Conservation (phyloP, 2,113 vertebrate genomes). For the Eretmochelys imbricata region DNA sequence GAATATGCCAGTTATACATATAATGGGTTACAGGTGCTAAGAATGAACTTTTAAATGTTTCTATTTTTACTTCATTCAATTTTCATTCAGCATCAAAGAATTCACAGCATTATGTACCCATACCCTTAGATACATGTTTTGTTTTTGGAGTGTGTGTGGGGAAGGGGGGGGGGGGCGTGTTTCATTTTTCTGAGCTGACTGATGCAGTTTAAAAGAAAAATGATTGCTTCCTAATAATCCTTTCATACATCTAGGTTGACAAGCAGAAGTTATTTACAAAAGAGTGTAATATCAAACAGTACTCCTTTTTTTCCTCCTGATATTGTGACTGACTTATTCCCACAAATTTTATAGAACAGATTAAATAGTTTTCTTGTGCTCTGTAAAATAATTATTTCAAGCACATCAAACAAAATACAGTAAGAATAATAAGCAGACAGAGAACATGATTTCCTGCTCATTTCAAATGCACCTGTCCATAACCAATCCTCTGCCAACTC, state of each 20-base stretch:
- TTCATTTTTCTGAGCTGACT: constrained; percentile 48
- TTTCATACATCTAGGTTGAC: constrained; percentile 49
- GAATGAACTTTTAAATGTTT: constrained; percentile 1
- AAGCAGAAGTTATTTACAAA: constrained; percentile 50
- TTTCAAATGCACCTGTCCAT: not conserved
- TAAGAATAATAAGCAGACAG: not conserved
- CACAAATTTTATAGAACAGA: constrained; percentile 54
- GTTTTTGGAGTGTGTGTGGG: not conserved
- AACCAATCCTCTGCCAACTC: not conserved
- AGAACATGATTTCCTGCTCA: not conserved
- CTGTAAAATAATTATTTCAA: constrained; percentile 45
- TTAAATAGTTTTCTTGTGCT: constrained; percentile 51
- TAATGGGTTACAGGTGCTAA: not conserved
- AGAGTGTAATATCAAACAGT: constrained; percentile 36
- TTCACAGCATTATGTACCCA: not conserved
- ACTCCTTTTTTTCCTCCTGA: constrained; percentile 43
- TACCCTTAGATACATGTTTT: not conserved
- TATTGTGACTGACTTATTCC: constrained; percentile 59
- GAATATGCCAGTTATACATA: not conserved
- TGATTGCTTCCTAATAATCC: constrained; percentile 18
- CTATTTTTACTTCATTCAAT: constrained; percentile 20
- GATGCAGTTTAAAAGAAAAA: constrained; percentile 30
- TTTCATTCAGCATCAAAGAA: not conserved
- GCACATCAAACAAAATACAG: not conserved
- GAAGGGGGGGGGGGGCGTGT: not conserved